Conservation (phyloP, 2,888 invertebrate genomes). For the Mellilla xanthometata region DNA sequence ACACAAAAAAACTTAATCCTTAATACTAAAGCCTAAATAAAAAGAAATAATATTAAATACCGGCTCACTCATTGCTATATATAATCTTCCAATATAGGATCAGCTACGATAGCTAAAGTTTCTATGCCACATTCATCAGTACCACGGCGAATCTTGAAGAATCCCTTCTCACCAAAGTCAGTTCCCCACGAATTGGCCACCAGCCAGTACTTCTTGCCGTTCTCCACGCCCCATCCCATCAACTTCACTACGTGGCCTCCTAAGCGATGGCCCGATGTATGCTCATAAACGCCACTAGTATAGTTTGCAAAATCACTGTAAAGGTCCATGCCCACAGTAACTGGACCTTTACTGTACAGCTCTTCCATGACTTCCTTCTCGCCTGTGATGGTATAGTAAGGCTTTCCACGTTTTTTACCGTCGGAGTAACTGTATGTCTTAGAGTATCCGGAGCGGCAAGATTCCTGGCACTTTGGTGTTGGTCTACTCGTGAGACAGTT, state of each 20-base stretch:
- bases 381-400: background rate
- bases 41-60: too few relatives aligned
- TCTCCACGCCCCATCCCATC: slow-evolving; percentile 89
- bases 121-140: slow-evolving; percentile 10
- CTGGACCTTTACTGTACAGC: background rate
- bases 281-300: background rate
- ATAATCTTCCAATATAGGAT: too few relatives aligned
- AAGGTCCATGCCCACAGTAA: background rate
- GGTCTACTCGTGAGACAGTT: background rate
- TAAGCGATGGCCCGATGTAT: too few relatives aligned
- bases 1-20: too few relatives aligned
- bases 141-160: background rate
- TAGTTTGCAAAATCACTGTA: background rate
- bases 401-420: background rate
- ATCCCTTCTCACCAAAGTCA: slow-evolving; percentile 84
- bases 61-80: too few relatives aligned
- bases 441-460: background rate
- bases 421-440: background rate
- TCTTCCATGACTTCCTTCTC: background rate
- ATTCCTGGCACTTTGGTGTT: background rate
- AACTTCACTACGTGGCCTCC: slow-evolving; percentile 50
- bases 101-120: background rate
- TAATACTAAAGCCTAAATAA: too few relatives aligned
- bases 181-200: slow-evolving; percentile 93
- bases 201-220: slow-evolving; percentile 88